phyloP scores from a whole-genome alignment of 1,140 invertebrate species.

The Monochamus saltuarius region DNA sequence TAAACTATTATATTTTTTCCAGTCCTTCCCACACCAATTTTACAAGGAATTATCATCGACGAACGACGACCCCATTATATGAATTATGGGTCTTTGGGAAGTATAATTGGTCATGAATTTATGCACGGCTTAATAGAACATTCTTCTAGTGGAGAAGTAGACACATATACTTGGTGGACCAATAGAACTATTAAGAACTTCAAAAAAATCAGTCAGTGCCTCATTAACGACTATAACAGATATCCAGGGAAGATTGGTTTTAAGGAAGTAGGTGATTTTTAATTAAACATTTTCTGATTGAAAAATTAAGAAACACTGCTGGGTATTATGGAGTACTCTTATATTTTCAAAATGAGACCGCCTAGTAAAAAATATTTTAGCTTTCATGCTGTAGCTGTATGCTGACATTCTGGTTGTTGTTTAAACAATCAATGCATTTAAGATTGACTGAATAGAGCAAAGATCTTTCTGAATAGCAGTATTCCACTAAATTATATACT shows the following conservation, averaged over 20 bases:
- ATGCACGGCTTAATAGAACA: conserved; percentile 60
- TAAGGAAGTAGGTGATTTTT: background rate
- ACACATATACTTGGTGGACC: conserved; percentile 19
- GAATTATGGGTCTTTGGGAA: conserved; percentile 75
- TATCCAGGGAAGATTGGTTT: conserved; percentile 9
- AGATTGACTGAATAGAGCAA: too few relatives aligned
- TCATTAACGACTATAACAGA: conserved; percentile 32
- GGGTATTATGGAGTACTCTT: too few relatives aligned
- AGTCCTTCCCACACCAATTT: conserved; percentile 88
- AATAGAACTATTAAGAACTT: conserved; percentile 15
- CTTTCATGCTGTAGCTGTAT: too few relatives aligned
- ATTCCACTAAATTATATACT: too few relatives aligned
- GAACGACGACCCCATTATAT: conserved; percentile 81
- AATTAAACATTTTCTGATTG: background rate
- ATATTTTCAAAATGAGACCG: too few relatives aligned
- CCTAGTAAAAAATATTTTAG: too few relatives aligned
- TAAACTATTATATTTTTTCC: conserved; percentile 18
- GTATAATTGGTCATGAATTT: conserved; percentile 70
- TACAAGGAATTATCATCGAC: conserved; percentile 85
- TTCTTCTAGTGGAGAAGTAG: background rate
- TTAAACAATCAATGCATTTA: too few relatives aligned
- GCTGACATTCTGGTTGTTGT: too few relatives aligned
- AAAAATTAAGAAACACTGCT: too few relatives aligned
- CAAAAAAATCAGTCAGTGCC: conserved; percentile 21
- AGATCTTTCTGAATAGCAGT: too few relatives aligned